A percentile compares a stretch with the other conserved stretches of the same genome.
These are phyloP conservation scores for Rhinoderma darwinii DNA, from an alignment of 2,113 vertebrate genomes.

Conservation along the genomic window DNA sequence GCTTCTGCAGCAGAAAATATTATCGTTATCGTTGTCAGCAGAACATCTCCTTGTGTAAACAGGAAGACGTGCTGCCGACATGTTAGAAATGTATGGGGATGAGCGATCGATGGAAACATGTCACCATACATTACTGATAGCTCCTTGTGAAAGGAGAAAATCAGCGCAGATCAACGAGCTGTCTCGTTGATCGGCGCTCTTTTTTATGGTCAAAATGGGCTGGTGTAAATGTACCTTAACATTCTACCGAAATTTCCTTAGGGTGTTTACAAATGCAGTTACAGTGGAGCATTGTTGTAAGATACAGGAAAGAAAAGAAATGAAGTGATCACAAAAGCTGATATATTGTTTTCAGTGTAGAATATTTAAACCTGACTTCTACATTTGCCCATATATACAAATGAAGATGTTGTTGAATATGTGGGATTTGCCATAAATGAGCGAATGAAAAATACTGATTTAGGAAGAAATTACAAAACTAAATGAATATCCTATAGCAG, in stretches of 20 bases:
- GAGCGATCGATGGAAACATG: too few species aligned
- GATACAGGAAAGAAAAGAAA: neutral
- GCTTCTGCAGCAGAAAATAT: too few species aligned
- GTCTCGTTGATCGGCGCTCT: too few species aligned
- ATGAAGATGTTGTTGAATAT: neutral
- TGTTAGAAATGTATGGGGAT: too few species aligned
- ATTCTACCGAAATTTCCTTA: neutral
- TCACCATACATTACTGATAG: too few species aligned
- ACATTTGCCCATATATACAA: neutral
- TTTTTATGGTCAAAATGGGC: too few species aligned
- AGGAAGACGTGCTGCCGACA: too few species aligned
- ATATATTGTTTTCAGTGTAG: neutral
- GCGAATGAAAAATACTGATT: neutral
- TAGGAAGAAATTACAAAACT: neutral
- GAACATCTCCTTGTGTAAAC: too few species aligned
- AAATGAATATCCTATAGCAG: conserved; percentile 5
- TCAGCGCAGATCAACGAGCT: too few species aligned
- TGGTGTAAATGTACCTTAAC: too few species aligned
- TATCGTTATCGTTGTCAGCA: too few species aligned
- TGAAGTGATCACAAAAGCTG: neutral
- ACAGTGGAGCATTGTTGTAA: neutral
- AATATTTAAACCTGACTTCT: neutral
- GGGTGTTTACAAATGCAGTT: neutral
- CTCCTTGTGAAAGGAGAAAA: too few species aligned
- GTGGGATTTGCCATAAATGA: neutral